These are phyloP conservation scores for Potamilus streckersoni DNA, from an alignment of 1,140 invertebrate genomes.

Conservation along the genomic window DNA sequence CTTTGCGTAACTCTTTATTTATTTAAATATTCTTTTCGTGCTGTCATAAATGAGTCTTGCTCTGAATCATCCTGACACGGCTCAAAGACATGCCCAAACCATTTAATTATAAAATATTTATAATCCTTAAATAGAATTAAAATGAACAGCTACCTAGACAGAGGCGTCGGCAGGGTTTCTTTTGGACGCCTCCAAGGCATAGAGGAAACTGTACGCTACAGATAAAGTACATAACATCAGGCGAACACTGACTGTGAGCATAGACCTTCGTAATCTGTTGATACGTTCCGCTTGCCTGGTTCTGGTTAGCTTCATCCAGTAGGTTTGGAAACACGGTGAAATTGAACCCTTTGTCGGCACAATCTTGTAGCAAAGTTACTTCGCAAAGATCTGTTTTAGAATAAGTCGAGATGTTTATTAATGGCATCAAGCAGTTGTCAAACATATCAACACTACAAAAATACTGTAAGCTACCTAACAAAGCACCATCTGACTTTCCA, in stretches of 20 bases:
- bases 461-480: no score
- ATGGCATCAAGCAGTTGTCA: no score
- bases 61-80: no score
- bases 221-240: constrained; percentile 11
- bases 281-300: background rate
- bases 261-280: background rate
- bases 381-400: constrained; percentile 9
- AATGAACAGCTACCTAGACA: constrained; percentile 13
- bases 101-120: no score
- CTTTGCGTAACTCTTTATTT: no score
- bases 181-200: constrained; percentile 5
- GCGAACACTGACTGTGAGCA: background rate
- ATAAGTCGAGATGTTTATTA: no score
- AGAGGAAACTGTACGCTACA: constrained; percentile 25
- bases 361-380: constrained; percentile 1
- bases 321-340: constrained; percentile 17
- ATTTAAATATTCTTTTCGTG: no score
- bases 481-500: no score
- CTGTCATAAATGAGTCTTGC: no score
- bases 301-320: constrained; percentile 6
- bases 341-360: constrained; percentile 5
- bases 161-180: constrained; percentile 14
- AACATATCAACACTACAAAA: no score
- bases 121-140: no score
- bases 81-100: no score